phyloP scores from a whole-genome alignment of 53 echinoderm and acorn worm species.

The Apostichopus leukothele region DNA sequence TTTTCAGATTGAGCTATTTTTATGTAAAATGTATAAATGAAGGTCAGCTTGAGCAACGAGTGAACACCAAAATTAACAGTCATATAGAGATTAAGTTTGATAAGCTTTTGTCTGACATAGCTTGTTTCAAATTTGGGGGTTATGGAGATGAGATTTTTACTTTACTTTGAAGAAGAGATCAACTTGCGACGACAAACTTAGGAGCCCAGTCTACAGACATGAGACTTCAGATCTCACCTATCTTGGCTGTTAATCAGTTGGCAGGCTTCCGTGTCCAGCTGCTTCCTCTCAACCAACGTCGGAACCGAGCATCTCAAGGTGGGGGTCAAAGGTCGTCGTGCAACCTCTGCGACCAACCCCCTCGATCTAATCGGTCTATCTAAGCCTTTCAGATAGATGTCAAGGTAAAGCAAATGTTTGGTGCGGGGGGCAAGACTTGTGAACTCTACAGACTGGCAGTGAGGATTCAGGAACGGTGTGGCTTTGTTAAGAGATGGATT shows the following conservation, averaged over 20 bases:
- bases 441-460: constrained; percentile 70
- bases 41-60: too few species aligned
- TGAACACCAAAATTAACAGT: too few species aligned
- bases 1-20: too few species aligned
- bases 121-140: too few species aligned
- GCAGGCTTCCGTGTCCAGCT: constrained; percentile 69
- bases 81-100: too few species aligned
- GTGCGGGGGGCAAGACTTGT: constrained; percentile 63
- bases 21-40: too few species aligned
- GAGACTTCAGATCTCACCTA: constrained; percentile 50
- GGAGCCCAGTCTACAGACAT: too few species aligned
- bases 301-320: constrained; percentile 56
- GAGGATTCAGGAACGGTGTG: constrained; percentile 56
- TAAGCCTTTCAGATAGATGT: constrained; percentile 65
- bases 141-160: too few species aligned
- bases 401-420: constrained; percentile 65
- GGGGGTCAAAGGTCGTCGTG: constrained; percentile 65
- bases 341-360: constrained; percentile 62
- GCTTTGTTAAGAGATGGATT: constrained; percentile 49
- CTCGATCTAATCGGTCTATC: constrained; percentile 64
- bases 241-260: constrained; percentile 69
- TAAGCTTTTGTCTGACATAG: too few species aligned
- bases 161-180: too few species aligned
- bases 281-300: constrained; percentile 59
- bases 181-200: too few species aligned